A percentile compares a stretch with the other conserved stretches of the same genome.
Conservation (phyloP, 2,797 vertebrate genomes). For the Typhlichthys eigenmanni region DNA sequence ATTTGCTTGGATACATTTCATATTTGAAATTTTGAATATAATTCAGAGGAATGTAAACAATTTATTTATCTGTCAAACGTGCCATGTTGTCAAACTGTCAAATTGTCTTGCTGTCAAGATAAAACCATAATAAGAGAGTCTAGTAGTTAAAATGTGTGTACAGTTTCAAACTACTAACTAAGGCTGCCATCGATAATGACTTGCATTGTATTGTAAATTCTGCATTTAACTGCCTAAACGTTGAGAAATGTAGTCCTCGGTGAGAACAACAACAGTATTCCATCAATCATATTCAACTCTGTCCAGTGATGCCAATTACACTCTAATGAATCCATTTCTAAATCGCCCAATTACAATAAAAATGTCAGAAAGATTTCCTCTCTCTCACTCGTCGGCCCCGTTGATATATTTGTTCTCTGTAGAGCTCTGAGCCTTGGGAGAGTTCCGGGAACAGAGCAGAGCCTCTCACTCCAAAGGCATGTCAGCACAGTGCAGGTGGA, state of each 20-base stretch:
- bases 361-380: background rate
- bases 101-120: too few species aligned
- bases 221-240: too few species aligned
- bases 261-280: background rate
- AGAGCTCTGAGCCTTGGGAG: conserved; percentile 31
- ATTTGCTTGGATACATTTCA: conserved; percentile 16
- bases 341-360: background rate
- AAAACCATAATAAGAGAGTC: too few species aligned
- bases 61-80: too few species aligned
- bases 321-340: background rate
- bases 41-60: background rate
- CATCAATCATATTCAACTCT: background rate
- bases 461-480: conserved; percentile 46
- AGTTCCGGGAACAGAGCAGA: conserved; percentile 43
- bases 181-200: too few species aligned
- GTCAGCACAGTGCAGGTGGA: conserved; percentile 39
- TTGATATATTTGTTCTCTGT: conserved; percentile 19
- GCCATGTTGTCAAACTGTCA: too few species aligned
- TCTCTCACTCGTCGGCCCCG: conserved; percentile 8
- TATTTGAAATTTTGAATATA: conserved; percentile 21
- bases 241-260: too few species aligned
- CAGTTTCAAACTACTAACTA: too few species aligned
- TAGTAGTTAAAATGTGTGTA: too few species aligned
- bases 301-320: background rate
- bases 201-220: too few species aligned